Conservation (phyloP, 2,888 invertebrate species). For the Cosmia trapezina region DNA sequence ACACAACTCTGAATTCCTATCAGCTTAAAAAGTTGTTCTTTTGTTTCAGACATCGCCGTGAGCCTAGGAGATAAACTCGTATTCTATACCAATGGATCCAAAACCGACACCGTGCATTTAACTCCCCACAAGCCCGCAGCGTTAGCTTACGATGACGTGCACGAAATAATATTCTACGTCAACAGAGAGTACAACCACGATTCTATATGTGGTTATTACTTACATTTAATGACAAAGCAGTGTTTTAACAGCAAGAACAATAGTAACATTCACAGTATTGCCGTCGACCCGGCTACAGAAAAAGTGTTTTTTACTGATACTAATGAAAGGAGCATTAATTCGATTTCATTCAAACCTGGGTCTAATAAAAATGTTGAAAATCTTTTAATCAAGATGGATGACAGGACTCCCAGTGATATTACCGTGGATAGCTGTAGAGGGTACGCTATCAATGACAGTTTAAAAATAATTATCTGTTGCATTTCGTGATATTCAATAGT, state of each 20-base stretch:
- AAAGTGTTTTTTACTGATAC: conserved; percentile 96
- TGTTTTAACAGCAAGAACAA: conserved; percentile 85
- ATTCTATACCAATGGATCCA: conserved; percentile 88
- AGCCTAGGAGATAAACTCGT: conserved; percentile 92
- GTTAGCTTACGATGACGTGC: conserved; percentile 92
- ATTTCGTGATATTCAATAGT: background rate
- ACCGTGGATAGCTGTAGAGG: conserved; percentile 5
- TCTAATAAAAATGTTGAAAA: background rate
- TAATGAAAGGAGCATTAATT: conserved; percentile 91
- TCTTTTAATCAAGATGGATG: background rate
- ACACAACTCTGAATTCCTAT: too few relatives aligned
- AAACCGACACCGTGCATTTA: conserved; percentile 57
- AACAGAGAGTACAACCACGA: conserved; percentile 92
- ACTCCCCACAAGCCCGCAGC: conserved; percentile 87
- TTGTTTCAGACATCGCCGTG: conserved; percentile 93
- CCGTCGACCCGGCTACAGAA: conserved; percentile 93
- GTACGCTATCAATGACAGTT: background rate
- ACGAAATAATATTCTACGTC: conserved; percentile 92
- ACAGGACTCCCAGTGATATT: background rate
- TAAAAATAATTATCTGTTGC: too few relatives aligned
- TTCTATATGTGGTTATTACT: conserved; percentile 91
- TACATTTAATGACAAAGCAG: conserved; percentile 78
- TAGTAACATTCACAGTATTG: conserved; percentile 92
- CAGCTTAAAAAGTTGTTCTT: conserved; percentile 2
- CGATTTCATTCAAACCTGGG: conserved; percentile 77